Base-by-base conservation (phyloP, 2,888 invertebrate genomes). In the Phyto melanocephala region DNA sequence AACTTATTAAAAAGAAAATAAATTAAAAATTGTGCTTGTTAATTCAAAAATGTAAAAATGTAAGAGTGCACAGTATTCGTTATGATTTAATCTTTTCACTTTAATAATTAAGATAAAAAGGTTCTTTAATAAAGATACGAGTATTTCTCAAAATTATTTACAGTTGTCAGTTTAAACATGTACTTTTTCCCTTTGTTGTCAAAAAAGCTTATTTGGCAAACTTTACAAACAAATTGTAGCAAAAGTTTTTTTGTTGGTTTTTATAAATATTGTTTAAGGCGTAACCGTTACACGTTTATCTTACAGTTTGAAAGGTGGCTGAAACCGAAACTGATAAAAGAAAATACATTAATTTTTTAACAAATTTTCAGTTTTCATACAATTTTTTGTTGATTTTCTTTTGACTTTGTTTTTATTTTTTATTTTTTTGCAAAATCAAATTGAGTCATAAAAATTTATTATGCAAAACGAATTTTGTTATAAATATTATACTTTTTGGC, bases 371-470 rank as follows among this genome's bases (percentile, higher is more conserved):
- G 4, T 28, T n/a, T 28, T 28, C 3, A 28, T 5, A 28, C 4
- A 28, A 28, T 28, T 28, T 6, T 28, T 28, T 28, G 28, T 28
- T 28, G 6, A 28, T 28, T 28, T 28, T 5, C 4, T 28, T 28
- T 6, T 28, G 28, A 3, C 28, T 28, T 28, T 28, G 28, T 28
- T 28, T 28, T 28, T 42, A 45, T 10, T 33, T 42, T 84, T 75
- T 35, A 22, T 17, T 45, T 52, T 37, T 20, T 37, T 52, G 58
- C 28, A 28, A 68, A 40, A 62, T 80, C 84, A 80, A 86, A 89
- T 88, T 88, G 87, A 88, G 88, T 87, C 87, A 88, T 88, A 88
- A 88, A 88, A 87, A 70, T 84, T 83, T 84, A 84, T 84, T 76
- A 76, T 78, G 75, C 76, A 83, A 80, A 81, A 75, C 83, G 84